phyloP scores from a whole-genome alignment of 2,888 invertebrate genomes.

The Macaria notata region DNA sequence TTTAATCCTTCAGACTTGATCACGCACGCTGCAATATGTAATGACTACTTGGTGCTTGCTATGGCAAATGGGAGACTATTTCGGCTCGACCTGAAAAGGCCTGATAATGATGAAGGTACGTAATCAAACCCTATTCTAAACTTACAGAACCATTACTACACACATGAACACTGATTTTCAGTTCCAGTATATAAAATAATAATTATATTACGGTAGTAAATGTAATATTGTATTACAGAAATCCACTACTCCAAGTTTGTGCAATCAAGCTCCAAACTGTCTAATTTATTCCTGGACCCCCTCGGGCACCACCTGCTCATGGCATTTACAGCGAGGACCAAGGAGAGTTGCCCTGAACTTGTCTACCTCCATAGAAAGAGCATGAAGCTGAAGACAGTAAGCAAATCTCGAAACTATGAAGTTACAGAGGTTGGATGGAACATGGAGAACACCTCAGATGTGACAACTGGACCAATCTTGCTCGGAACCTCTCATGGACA shows the following conservation, averaged over 20 bases:
- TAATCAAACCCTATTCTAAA: not conserved
- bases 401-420: slow-evolving; percentile 88
- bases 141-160: too few species aligned
- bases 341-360: slow-evolving; percentile 86
- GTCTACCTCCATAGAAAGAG: slow-evolving; percentile 90
- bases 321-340: slow-evolving; percentile 84
- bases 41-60: slow-evolving; percentile 91
- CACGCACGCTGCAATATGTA: slow-evolving; percentile 90
- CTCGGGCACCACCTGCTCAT: slow-evolving; percentile 93
- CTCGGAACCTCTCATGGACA: slow-evolving; percentile 95
- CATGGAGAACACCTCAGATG: slow-evolving; percentile 85
- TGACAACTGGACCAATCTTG: slow-evolving; percentile 91
- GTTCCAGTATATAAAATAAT: too few species aligned
- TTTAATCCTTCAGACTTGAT: slow-evolving; percentile 90
- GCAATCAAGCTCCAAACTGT: slow-evolving; percentile 82
- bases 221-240: slow-evolving; percentile 79
- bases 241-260: slow-evolving; percentile 86
- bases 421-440: slow-evolving; percentile 97
- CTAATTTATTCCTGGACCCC: slow-evolving; percentile 91
- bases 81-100: slow-evolving; percentile 90
- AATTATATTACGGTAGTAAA: not conserved
- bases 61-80: slow-evolving; percentile 92
- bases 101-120: slow-evolving; percentile 89
- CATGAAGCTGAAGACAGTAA: slow-evolving; percentile 85
- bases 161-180: too few species aligned